Evolutionary conservation across 2,113 vertebrate species (phyloP).

Genomic region (Fregata magnificens): DNA sequence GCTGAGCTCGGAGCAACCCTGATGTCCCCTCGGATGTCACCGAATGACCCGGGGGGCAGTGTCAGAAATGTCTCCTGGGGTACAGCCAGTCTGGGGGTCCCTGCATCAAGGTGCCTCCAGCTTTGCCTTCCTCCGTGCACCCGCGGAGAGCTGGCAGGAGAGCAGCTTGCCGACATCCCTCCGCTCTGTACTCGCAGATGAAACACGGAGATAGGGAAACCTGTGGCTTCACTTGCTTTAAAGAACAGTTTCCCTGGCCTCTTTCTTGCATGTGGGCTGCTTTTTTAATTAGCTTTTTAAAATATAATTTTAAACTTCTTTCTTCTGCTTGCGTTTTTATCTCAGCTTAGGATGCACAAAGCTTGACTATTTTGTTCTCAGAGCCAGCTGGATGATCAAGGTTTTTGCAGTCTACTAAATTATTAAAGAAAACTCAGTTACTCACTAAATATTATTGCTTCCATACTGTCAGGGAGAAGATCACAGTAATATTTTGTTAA

Average conservation of each 20-base stretch:
- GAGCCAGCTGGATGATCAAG: constrained; percentile 36
- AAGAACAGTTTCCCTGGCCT: not conserved
- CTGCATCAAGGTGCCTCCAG: too few species aligned
- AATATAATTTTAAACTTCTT: not conserved
- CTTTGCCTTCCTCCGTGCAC: accelerated
- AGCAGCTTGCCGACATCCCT: not conserved
- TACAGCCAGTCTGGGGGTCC: too few species aligned
- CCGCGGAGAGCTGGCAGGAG: accelerated
- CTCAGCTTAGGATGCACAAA: constrained; percentile 38
- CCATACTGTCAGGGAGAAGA: constrained; percentile 17
- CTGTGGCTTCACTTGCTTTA: not conserved
- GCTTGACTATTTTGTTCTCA: constrained; percentile 16
- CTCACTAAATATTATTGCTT: constrained; percentile 31
- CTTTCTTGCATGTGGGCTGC: not conserved
- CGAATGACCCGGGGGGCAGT: accelerated
- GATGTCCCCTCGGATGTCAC: not conserved
- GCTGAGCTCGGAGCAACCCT: not conserved
- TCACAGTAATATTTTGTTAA: constrained; percentile 69
- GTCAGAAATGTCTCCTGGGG: too few species aligned
- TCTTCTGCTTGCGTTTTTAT: constrained; percentile 20
- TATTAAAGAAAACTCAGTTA: constrained; percentile 3
- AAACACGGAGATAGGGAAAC: not conserved
- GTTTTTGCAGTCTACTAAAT: constrained; percentile 41
- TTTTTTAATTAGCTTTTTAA: not conserved
- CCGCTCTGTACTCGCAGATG: not conserved